phyloP scores from a whole-genome alignment of 2,113 vertebrate genomes.

The Tachuris rubrigastra region DNA sequence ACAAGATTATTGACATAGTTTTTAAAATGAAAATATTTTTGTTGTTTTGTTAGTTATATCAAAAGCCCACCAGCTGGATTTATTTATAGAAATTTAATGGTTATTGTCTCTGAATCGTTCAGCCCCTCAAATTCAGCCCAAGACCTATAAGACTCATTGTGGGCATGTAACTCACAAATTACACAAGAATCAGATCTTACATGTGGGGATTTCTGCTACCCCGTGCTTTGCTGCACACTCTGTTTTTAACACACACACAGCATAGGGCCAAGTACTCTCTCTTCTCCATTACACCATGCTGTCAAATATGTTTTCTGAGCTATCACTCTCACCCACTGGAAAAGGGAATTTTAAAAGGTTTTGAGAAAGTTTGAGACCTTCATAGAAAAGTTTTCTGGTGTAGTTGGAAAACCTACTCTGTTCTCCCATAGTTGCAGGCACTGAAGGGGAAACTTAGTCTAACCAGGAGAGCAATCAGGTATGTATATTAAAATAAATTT shows the following conservation, averaged over 20 bases:
- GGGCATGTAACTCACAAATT: not conserved
- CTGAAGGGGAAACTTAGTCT: not conserved
- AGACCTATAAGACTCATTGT: not conserved
- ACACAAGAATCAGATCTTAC: not conserved
- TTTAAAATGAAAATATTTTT: not conserved
- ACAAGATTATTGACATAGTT: not conserved
- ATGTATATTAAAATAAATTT: not conserved
- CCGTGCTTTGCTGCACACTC: not conserved
- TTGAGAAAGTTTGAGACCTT: not conserved
- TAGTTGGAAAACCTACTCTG: not conserved
- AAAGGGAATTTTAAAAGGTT: not conserved
- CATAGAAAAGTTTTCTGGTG: not conserved
- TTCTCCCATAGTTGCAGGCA: not conserved
- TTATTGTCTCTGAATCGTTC: not conserved
- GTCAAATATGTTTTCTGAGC: not conserved
- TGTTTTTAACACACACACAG: not conserved
- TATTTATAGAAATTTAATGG: not conserved
- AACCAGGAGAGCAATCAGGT: not conserved
- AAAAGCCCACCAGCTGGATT: not conserved
- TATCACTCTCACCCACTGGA: not conserved
- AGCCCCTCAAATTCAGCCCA: not conserved
- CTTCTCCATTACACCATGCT: not conserved
- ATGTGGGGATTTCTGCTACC: not conserved
- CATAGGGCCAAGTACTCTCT: not conserved
- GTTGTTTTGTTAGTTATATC: not conserved